Evolutionary conservation across 2,113 vertebrate species (phyloP), one percentile per base, ranked within the genome.

Genomic region (Nycticryphes semicollaris): DNA sequence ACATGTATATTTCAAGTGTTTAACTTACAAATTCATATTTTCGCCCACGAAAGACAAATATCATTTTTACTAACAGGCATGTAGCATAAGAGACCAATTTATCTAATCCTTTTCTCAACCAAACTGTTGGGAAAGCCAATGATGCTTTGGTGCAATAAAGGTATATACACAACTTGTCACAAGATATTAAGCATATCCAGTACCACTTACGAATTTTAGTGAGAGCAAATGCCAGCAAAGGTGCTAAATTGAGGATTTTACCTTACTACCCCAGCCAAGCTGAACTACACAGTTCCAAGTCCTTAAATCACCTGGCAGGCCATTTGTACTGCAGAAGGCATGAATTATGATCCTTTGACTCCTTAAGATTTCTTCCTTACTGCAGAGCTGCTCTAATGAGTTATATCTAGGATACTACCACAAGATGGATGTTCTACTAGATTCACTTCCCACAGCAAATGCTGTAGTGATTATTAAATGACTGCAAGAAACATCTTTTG

Each of bases 351-450:
- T 93, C 94, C 85, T 92, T 70, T 70, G 95, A 75, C 60, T 97
- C 93, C 70, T 92, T 97, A 94, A 96, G 93, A 94, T 96, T 98
- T 91, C 94, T 96, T 95, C 84, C 75, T 95, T 89, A 66, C 69
- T 92, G 90, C 81, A 91, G 78, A 35, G 59, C 48, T 97, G 84
- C 93, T 90, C 82, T n/a, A 19, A 91, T 93, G 91, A 96, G 59
- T 96, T 92, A 93, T 56, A 70, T 10, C 75, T 74, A 51, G 45
- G 68, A 33, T 24, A 63, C 59, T 41, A 11, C 25, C 35, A 91
- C 70, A 88, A 68, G 93, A 90, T 68, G 62, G 37, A 87, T 85
- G 27, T 94, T 95, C 90, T 66, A 64, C n/a, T n/a, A n/a, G n/a
- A n/a, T n/a, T n/a, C n/a, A n/a, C n/a, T n/a, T n/a, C n/a, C n/a